phyloP scores from a whole-genome alignment of 2,888 invertebrate species.

The Tuta absoluta region DNA sequence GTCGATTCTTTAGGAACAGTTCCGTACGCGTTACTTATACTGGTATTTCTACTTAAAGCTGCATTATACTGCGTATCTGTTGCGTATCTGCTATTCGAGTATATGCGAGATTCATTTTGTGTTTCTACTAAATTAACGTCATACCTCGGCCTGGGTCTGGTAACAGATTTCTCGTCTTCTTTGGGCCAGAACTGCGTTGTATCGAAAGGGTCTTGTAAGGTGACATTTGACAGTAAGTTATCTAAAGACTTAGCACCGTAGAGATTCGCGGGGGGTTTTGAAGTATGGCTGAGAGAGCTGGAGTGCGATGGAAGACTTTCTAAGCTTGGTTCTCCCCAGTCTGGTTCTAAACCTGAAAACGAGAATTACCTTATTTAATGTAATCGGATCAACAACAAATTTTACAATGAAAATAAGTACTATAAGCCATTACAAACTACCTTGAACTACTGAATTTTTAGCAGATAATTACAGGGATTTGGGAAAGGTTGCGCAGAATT shows the following conservation, averaged over 20 bases:
- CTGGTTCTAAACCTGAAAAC: conserved; percentile 57
- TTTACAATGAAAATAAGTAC: too few species aligned
- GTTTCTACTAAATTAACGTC: conserved; percentile 45
- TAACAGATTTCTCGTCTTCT: conserved; percentile 41
- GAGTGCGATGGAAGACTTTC: conserved; percentile 66
- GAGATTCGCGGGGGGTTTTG: conserved; percentile 49
- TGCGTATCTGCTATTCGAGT: conserved; percentile 48
- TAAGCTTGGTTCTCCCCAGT: conserved; percentile 68
- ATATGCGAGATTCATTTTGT: conserved; percentile 60
- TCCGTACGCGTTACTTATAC: conserved; percentile 33
- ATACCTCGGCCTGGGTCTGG: conserved; percentile 44
- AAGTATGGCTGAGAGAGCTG: conserved; percentile 39
- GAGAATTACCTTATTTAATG: background rate
- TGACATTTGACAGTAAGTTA: conserved; percentile 48
- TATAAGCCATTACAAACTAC: too few species aligned
- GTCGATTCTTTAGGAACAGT: conserved; percentile 3
- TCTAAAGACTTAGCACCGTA: conserved; percentile 72
- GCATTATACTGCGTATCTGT: conserved; percentile 51
- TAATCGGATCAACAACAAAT: too few species aligned
- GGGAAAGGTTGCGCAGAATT: too few species aligned
- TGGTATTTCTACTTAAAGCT: conserved; percentile 46
- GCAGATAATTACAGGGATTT: too few species aligned
- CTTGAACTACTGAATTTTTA: too few species aligned
- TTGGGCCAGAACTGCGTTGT: conserved; percentile 64
- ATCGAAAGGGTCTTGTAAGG: conserved; percentile 63